Evolutionary conservation across 1,140 invertebrate genomes (phyloP).

Genomic region (Lineus longissimus): DNA sequence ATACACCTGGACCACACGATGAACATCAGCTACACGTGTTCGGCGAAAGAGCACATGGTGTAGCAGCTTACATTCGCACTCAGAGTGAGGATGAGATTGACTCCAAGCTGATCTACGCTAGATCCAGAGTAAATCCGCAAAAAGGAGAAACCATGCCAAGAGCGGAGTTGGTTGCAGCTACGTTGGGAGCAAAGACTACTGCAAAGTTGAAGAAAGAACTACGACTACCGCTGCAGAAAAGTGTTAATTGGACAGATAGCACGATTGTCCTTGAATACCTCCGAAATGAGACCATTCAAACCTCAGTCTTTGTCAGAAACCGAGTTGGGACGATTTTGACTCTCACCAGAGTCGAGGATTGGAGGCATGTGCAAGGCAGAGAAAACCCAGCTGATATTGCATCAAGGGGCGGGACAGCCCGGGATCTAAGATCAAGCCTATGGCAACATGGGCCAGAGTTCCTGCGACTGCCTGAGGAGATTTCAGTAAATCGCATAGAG

Average conservation of each 20-base stretch:
- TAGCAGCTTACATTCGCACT: neutral
- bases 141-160: constrained; percentile 7
- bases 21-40: neutral
- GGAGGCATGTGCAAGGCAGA: constrained; percentile 1
- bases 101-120: neutral
- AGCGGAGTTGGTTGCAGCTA: constrained; percentile 1
- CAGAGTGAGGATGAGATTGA: neutral
- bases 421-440: neutral
- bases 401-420: neutral
- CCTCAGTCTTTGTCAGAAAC: constrained; percentile 1
- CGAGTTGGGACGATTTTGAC: neutral
- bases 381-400: neutral
- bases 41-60: neutral
- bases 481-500: neutral
- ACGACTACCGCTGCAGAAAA: constrained; percentile 6
- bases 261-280: neutral
- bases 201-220: constrained; percentile 6
- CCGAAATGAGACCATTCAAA: neutral
- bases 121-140: neutral
- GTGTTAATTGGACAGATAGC: constrained; percentile 1
- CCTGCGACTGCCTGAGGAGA: neutral
- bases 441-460: neutral
- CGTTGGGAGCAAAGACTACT: neutral
- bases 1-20: neutral
- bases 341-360: neutral